phyloP scores from a whole-genome alignment of 2,888 invertebrate genomes.

The Alviniconcha strummeri region DNA sequence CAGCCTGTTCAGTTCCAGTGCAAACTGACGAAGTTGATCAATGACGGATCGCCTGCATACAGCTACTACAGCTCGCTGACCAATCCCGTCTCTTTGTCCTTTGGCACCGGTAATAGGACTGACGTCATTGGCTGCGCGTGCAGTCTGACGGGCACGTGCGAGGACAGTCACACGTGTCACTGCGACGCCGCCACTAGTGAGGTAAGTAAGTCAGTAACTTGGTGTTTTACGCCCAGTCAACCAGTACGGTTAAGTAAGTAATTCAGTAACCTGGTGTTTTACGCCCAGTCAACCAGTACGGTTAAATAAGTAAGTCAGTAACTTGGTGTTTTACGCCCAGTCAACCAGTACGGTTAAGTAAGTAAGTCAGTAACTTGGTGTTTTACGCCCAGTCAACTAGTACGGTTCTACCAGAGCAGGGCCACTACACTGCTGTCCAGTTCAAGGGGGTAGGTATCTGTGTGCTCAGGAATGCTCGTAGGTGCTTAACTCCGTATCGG shows the following conservation, averaged over 20 bases:
- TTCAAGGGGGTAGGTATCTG: no score
- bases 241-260: not conserved
- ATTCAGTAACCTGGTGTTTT: no score
- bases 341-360: not conserved
- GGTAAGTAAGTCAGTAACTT: not conserved
- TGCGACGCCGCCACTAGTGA: slow-evolving; percentile 55
- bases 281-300: no score
- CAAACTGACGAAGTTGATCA: slow-evolving; percentile 49
- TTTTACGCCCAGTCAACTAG: no score
- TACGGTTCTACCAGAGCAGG: no score
- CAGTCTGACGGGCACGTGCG: slow-evolving; percentile 50
- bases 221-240: no score
- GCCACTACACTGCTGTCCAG: no score
- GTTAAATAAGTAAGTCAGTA: not conserved
- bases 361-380: not conserved
- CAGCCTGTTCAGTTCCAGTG: slow-evolving; percentile 57
- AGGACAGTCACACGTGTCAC: slow-evolving; percentile 47
- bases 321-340: no score
- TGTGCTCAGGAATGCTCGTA: no score
- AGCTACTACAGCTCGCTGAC: slow-evolving; percentile 46
- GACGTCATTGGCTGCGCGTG: slow-evolving; percentile 53
- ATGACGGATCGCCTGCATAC: slow-evolving; percentile 34
- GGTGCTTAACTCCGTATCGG: no score
- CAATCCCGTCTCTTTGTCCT: slow-evolving; percentile 43
- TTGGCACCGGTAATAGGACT: slow-evolving; percentile 45